Percentiles rank a stretch among this genome's conserved stretches.
Evolutionary conservation across 2,113 vertebrate genomes (phyloP).

Genomic region (Podarcis muralis): DNA sequence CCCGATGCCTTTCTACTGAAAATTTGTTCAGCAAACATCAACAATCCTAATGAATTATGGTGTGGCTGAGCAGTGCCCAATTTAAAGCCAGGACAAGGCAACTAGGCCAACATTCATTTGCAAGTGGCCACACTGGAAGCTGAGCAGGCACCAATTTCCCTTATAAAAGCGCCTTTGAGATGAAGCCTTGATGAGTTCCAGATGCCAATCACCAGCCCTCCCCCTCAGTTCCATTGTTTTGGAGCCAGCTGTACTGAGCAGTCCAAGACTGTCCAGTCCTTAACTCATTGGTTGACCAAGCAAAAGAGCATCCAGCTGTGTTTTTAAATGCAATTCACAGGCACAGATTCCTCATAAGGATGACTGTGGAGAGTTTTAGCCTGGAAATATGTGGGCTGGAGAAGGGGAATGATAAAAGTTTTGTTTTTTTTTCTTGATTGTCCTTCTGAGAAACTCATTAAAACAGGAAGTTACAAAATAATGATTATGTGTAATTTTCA

Average conservation of each 20-base stretch:
- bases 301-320: not conserved
- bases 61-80: not conserved
- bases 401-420: no score
- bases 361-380: no score
- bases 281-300: accelerated
- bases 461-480: no score
- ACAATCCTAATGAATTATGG: accelerated
- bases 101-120: conserved; percentile 26
- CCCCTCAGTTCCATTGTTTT: not conserved
- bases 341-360: not conserved
- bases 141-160: conserved; percentile 34
- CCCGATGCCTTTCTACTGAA: not conserved
- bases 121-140: conserved; percentile 16
- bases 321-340: not conserved
- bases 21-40: accelerated
- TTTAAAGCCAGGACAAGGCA: not conserved
- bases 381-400: no score
- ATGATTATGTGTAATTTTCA: no score
- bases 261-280: not conserved
- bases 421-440: no score
- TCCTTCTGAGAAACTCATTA: no score
- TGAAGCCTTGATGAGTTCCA: conserved; percentile 57
- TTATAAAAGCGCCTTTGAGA: conserved; percentile 61
- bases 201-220: not conserved
- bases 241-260: not conserved